Evolutionary conservation across 2,888 invertebrate species (phyloP).

Genomic region (Pterostichus niger): DNA sequence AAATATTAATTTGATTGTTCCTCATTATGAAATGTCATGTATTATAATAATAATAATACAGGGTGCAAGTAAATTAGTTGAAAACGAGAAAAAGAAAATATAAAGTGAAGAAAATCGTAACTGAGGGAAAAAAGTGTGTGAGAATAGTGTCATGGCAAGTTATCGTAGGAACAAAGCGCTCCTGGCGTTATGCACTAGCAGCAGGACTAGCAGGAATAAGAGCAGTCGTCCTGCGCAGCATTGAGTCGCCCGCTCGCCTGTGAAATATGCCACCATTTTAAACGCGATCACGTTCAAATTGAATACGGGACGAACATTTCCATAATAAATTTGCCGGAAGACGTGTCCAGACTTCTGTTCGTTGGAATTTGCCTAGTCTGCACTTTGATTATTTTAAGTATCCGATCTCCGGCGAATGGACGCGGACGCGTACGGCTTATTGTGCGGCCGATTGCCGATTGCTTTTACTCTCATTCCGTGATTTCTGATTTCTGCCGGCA

Average conservation of each 20-base stretch:
- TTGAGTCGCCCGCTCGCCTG: constrained; percentile 63
- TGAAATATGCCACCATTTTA: constrained; percentile 77
- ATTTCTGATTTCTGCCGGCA: not conserved
- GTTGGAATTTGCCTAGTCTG: constrained; percentile 56
- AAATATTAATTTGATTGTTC: no score
- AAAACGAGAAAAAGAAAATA: not conserved
- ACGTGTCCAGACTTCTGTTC: constrained; percentile 74
- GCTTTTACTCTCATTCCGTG: constrained; percentile 55
- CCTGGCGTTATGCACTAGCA: not conserved
- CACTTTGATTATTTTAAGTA: constrained; percentile 65
- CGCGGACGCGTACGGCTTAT: constrained; percentile 29
- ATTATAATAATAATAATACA: no score
- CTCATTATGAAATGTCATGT: no score
- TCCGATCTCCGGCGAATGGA: constrained; percentile 46
- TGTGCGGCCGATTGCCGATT: constrained; percentile 45
- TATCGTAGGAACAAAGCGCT: constrained; percentile 43
- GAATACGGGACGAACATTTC: constrained; percentile 76
- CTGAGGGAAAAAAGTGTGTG: not conserved
- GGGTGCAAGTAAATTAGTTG: no score
- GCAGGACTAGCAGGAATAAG: not conserved
- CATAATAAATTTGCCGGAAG: constrained; percentile 75
- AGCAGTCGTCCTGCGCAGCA: constrained; percentile 36
- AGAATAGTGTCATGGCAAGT: constrained; percentile 6
- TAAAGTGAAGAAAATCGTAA: not conserved
- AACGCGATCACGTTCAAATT: constrained; percentile 77